Evolutionary conservation across 2,113 vertebrate genomes (phyloP).

Genomic region (Brachypteracias leptosomus): DNA sequence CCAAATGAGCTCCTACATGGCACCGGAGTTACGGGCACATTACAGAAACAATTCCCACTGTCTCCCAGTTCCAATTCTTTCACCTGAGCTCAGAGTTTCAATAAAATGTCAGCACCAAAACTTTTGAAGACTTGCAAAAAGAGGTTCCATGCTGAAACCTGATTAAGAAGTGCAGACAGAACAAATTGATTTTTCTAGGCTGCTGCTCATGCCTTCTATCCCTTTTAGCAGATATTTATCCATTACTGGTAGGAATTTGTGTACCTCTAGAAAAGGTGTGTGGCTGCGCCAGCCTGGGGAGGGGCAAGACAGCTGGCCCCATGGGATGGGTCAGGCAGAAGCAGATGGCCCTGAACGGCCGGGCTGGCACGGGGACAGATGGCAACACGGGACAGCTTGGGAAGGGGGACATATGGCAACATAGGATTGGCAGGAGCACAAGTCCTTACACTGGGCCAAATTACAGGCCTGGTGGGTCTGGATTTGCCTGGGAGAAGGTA

Average conservation of each 20-base stretch:
- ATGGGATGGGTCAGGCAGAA: conserved; percentile 1
- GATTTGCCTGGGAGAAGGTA: conserved; percentile 11
- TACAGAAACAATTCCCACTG: neutral
- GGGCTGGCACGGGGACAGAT: conserved; percentile 48
- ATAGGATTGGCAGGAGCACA: conserved; percentile 32
- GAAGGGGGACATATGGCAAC: conserved; percentile 61
- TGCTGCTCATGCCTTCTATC: neutral
- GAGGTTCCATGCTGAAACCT: neutral
- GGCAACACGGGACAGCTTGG: conserved; percentile 29
- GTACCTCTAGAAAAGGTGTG: conserved; percentile 51
- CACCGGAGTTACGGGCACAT: neutral
- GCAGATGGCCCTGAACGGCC: conserved; percentile 34
- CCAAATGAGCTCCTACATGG: neutral
- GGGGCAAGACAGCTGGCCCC: conserved; percentile 23
- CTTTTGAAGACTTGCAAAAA: neutral
- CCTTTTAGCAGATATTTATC: neutral
- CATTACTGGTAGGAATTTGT: neutral
- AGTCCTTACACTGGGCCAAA: neutral
- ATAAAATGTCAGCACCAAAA: rapidly evolving
- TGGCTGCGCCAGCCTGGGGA: neutral
- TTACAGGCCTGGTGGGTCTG: neutral
- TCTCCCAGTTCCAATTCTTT: neutral
- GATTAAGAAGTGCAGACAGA: neutral
- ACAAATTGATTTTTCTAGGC: neutral
- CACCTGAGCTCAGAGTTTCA: neutral